These are phyloP conservation scores for Syngnathus floridae DNA, from an alignment of 2,113 vertebrate species.

Conservation along the genomic window DNA sequence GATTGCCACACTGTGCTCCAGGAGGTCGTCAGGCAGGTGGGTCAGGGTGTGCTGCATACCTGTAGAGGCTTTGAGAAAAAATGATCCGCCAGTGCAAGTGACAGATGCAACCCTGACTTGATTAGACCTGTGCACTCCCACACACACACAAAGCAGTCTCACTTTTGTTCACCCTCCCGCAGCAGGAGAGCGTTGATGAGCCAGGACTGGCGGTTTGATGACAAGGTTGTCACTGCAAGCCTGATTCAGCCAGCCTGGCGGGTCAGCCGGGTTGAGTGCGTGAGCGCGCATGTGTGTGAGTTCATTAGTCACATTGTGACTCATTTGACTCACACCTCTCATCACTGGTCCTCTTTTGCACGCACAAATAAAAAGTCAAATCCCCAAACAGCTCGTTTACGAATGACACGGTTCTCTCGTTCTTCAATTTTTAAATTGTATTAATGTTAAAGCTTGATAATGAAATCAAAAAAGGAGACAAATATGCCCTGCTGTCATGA, in stretches of 20 bases:
- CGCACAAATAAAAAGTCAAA: conserved; percentile 14
- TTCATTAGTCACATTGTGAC: conserved; percentile 48
- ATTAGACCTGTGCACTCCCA: conserved; percentile 44
- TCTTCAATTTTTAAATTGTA: conserved; percentile 14
- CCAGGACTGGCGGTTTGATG: conserved; percentile 59
- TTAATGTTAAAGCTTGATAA: conserved; percentile 48
- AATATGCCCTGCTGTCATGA: conserved; percentile 55
- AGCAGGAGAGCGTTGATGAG: conserved; percentile 63
- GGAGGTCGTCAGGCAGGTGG: conserved; percentile 43
- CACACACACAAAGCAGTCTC: conserved; percentile 32
- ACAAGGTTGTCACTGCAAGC: conserved; percentile 54
- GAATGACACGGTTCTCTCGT: not conserved
- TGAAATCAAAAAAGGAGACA: conserved; percentile 22
- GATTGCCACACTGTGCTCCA: conserved; percentile 59
- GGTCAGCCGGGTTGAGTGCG: conserved; percentile 35
- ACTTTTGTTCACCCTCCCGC: conserved; percentile 25
- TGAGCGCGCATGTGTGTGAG: conserved; percentile 24
- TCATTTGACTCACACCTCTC: conserved; percentile 48
- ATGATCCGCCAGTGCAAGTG: conserved; percentile 63
- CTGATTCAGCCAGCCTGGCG: conserved; percentile 53
- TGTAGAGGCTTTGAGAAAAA: conserved; percentile 69
- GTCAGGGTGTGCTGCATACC: conserved; percentile 59
- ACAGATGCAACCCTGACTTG: conserved; percentile 66
- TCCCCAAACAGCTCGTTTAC: not conserved
- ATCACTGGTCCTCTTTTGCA: conserved; percentile 27